Evolutionary conservation across 37 sponge, comb jelly and placozoan genomes (phyloP).

Genomic region (Theonella swinhoei): DNA sequence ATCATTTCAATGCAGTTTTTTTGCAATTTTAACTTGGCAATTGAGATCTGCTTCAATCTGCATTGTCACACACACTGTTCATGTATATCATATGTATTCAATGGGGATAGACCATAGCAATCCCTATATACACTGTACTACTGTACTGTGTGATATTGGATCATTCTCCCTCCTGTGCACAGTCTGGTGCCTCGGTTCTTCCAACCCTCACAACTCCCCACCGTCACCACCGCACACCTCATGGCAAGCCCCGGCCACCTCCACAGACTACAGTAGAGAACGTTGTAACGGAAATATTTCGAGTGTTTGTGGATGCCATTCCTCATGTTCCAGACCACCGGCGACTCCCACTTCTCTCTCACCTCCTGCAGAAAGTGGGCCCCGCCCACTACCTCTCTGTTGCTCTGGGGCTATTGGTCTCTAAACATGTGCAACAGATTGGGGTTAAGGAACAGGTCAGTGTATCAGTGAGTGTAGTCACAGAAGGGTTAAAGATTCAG

Average conservation of each 20-base stretch:
- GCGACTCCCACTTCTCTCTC: constrained; percentile 72
- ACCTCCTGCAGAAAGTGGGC: constrained; percentile 76
- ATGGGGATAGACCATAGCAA: no score
- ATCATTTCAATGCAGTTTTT: no score
- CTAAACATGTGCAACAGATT: constrained; percentile 41
- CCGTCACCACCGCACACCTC: no score
- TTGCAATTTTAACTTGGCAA: no score
- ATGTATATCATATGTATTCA: no score
- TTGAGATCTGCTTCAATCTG: not conserved
- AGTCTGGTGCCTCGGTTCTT: not conserved
- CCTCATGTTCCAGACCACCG: constrained; percentile 96
- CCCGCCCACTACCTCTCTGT: constrained; percentile 58
- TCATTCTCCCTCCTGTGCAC: not conserved
- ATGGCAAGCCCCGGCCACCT: not conserved
- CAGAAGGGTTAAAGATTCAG: not conserved
- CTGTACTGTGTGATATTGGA: not conserved
- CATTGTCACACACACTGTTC: not conserved
- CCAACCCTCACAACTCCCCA: not conserved
- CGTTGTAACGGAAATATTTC: constrained; percentile 69
- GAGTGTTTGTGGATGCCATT: constrained; percentile 91
- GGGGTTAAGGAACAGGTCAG: constrained; percentile 28
- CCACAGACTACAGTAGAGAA: constrained; percentile 29
- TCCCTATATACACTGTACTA: no score
- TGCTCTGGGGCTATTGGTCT: constrained; percentile 58
- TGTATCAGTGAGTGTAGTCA: not conserved